These are phyloP conservation scores for Drosophila neutralis DNA, from an alignment of 2,888 invertebrate genomes.

Conservation along the genomic window DNA sequence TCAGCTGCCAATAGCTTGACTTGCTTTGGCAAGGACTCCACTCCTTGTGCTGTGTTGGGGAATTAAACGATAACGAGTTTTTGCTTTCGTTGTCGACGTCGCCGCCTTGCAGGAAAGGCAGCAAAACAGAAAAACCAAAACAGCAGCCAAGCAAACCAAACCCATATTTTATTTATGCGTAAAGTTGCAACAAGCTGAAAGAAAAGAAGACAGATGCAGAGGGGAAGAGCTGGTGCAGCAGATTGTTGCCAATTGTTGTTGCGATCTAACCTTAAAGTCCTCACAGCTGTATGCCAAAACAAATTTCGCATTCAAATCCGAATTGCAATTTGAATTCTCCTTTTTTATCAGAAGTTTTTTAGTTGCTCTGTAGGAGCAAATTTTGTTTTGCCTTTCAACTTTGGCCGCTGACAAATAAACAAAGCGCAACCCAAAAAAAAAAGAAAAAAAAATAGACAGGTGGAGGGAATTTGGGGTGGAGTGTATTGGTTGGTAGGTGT, in stretches of 20 bases:
- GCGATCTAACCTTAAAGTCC: conserved; percentile 50
- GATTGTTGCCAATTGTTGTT: conserved; percentile 8
- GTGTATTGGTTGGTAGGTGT: conserved; percentile 2
- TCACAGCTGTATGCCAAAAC: conserved; percentile 31
- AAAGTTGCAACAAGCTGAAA: conserved; percentile 53
- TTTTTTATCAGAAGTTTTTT: conserved; percentile 57
- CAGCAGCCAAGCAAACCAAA: conserved; percentile 32
- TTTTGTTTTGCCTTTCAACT: conserved; percentile 48
- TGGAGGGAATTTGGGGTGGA: not conserved
- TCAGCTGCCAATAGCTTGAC: conserved; percentile 68
- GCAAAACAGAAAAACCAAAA: conserved; percentile 4
- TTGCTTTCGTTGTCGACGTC: conserved; percentile 66
- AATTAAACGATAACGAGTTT: conserved; percentile 81
- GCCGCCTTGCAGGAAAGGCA: conserved; percentile 24
- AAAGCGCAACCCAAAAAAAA: conserved; percentile 35
- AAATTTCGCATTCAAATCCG: conserved; percentile 39
- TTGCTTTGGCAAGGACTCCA: conserved; percentile 45
- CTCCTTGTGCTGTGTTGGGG: conserved; percentile 37
- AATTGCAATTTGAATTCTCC: conserved; percentile 68
- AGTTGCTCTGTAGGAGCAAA: conserved; percentile 33
- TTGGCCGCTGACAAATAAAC: conserved; percentile 74
- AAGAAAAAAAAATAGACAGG: not conserved
- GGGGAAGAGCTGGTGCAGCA: not conserved
- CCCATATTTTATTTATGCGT: conserved; percentile 72
- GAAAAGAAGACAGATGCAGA: not conserved